phyloP scores from a whole-genome alignment of 2,113 vertebrate genomes.

The Neotoma lepida region DNA sequence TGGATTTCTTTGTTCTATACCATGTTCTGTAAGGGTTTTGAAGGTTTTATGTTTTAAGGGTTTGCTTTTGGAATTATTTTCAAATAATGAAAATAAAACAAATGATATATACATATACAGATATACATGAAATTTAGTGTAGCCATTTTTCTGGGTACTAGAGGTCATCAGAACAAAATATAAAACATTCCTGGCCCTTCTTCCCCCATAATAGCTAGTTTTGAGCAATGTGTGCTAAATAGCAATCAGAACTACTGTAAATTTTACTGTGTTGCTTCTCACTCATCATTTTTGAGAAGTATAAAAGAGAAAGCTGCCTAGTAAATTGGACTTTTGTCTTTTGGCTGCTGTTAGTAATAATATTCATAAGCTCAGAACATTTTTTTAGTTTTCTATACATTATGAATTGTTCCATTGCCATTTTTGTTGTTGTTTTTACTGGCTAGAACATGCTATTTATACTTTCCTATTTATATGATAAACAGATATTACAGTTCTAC shows the following conservation, averaged over 20 bases:
- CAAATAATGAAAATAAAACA: background rate
- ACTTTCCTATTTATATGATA: slow-evolving; percentile 53
- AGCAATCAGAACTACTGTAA: background rate
- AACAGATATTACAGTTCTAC: slow-evolving; percentile 11
- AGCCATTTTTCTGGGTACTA: background rate
- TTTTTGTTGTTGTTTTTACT: background rate
- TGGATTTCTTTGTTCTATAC: background rate
- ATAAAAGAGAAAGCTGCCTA: background rate
- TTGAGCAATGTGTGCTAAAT: background rate
- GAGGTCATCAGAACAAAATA: background rate
- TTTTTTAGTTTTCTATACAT: background rate
- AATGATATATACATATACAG: background rate
- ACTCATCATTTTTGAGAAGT: background rate
- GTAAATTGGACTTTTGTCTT: background rate
- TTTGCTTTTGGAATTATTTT: background rate
- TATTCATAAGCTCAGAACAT: slow-evolving; percentile 25
- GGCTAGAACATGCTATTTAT: background rate
- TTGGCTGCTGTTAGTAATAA: slow-evolving; percentile 32
- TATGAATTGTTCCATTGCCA: background rate
- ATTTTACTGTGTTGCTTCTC: background rate
- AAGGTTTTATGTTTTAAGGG: background rate
- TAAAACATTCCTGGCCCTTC: background rate
- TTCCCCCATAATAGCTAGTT: background rate
- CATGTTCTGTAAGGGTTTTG: background rate
- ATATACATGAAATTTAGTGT: background rate